phyloP scores from a whole-genome alignment of 2,797 vertebrate genomes.

The Sebastes steindachneri region DNA sequence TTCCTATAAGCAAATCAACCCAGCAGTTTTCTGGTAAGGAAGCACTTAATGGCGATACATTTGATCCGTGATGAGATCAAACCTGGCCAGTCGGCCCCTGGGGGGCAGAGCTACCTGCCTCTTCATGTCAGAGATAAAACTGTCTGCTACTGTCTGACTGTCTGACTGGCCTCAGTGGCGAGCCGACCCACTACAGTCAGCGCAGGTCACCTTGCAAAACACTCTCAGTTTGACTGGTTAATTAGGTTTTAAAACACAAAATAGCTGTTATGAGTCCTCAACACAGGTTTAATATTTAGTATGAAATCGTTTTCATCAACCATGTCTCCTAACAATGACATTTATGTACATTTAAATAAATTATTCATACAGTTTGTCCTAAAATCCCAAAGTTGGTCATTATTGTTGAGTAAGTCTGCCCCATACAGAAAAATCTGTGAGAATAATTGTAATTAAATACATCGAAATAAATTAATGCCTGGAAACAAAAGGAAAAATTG shows the following conservation, averaged over 20 bases:
- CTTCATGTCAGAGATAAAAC: constrained; percentile 67
- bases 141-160: constrained; percentile 60
- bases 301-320: background rate
- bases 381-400: background rate
- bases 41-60: constrained; percentile 61
- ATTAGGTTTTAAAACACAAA: background rate
- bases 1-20: constrained; percentile 69
- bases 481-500: background rate
- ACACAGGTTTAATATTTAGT: background rate
- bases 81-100: constrained; percentile 49
- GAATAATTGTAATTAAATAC: background rate
- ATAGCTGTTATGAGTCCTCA: background rate
- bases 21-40: constrained; percentile 61
- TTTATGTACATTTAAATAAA: background rate
- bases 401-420: background rate
- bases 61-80: constrained; percentile 70
- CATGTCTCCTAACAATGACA: background rate
- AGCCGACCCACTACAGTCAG: constrained; percentile 1
- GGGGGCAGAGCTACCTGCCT: constrained; percentile 61
- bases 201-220: background rate
- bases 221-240: background rate
- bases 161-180: background rate
- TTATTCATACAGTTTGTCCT: background rate
- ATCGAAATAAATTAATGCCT: background rate
- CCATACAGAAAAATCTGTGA: too few relatives aligned